Conservation (phyloP, 2,113 vertebrate species). For the Madoqua kirkii region DNA sequence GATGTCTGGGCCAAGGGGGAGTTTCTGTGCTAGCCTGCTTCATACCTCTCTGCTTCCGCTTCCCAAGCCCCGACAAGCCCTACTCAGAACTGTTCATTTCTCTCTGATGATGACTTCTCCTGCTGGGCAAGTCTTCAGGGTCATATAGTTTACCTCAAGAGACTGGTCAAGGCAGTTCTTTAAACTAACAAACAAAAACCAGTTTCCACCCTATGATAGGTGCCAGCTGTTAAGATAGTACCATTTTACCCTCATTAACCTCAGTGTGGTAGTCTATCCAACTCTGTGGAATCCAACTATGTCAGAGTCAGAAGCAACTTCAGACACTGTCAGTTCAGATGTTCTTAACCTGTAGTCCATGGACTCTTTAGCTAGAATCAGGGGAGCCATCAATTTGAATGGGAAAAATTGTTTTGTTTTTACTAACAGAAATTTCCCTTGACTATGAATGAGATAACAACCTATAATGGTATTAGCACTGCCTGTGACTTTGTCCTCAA, state of each 20-base stretch:
- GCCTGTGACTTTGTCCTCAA: neutral
- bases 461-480: too few relatives aligned
- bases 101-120: neutral
- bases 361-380: neutral
- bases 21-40: neutral
- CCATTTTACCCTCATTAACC: neutral
- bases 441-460: neutral
- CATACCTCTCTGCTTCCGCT: fast-evolving
- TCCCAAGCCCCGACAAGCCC: fast-evolving
- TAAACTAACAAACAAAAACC: neutral
- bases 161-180: neutral
- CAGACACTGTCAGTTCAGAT: neutral
- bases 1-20: neutral
- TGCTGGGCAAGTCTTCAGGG: neutral
- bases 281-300: neutral
- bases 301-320: neutral
- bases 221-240: neutral
- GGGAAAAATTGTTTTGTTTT: neutral
- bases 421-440: neutral
- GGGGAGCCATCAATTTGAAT: neutral
- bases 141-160: neutral
- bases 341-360: neutral
- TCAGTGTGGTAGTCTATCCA: neutral
- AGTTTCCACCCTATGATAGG: neutral
- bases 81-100: neutral